phyloP scores from a whole-genome alignment of 2,113 vertebrate species.

The Uria lomvia region DNA sequence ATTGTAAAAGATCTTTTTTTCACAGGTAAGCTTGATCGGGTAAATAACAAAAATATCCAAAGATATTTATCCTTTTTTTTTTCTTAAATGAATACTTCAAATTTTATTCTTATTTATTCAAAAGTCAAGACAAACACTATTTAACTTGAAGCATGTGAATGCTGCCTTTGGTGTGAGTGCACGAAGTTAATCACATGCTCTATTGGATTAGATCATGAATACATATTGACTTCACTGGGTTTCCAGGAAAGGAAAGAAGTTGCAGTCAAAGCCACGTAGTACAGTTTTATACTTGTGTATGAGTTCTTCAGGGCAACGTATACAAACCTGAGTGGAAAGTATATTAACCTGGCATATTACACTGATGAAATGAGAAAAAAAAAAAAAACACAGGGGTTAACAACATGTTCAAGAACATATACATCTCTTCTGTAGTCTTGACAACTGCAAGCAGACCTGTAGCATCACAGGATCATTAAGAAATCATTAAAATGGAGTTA shows the following conservation, averaged over 20 bases:
- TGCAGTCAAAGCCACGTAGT: neutral
- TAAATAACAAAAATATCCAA: neutral
- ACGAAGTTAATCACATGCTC: neutral
- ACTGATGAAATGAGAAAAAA: neutral
- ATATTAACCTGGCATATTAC: neutral
- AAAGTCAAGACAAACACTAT: neutral
- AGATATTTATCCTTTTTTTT: neutral
- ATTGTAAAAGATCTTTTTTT: neutral
- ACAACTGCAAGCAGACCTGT: neutral
- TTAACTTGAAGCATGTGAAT: neutral
- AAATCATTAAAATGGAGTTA: neutral
- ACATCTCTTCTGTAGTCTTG: neutral
- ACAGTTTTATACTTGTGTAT: neutral
- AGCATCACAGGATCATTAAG: neutral
- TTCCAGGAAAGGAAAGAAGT: neutral
- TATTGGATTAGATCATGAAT: neutral
- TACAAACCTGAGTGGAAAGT: neutral
- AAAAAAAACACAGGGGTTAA: rapidly evolving
- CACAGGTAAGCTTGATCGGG: neutral
- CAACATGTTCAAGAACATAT: neutral
- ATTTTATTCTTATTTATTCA: neutral
- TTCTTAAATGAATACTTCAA: neutral
- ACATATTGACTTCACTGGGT: neutral
- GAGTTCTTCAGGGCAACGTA: neutral
- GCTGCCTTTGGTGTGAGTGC: neutral